Conservation (phyloP, 2,797 vertebrate genomes). For the Galagoides demidoff region DNA sequence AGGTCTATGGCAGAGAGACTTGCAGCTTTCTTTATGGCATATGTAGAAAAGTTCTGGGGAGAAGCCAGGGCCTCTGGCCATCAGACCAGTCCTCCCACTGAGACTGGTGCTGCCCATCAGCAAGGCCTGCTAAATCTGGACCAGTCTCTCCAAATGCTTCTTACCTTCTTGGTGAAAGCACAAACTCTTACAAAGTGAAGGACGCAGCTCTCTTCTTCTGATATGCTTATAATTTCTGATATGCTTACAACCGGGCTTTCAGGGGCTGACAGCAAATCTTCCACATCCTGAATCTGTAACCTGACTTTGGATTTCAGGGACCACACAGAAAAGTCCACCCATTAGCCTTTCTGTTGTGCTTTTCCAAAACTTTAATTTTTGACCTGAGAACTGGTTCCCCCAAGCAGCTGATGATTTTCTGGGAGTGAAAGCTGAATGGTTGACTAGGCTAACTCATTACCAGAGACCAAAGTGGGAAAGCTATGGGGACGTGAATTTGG, state of each 20-base stretch:
- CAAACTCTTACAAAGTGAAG: background rate
- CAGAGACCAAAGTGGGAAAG: background rate
- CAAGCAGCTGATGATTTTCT: background rate
- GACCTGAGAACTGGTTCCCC: background rate
- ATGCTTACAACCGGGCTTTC: background rate
- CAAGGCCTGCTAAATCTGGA: background rate
- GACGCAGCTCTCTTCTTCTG: background rate
- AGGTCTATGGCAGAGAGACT: background rate
- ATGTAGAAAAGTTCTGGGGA: conserved; percentile 1
- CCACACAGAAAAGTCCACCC: background rate
- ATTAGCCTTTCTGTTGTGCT: background rate
- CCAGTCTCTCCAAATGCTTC: background rate
- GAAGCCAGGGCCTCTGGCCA: background rate
- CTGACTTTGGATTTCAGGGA: background rate
- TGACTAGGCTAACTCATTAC: background rate
- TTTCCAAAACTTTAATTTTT: background rate
- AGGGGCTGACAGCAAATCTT: background rate
- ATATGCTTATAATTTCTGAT: background rate
- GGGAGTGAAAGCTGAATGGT: background rate
- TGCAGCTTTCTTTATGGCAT: background rate
- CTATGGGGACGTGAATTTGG: background rate
- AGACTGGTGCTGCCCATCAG: background rate
- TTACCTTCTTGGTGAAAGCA: background rate
- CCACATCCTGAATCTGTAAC: background rate
- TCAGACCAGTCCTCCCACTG: background rate